phyloP scores from a whole-genome alignment of 1,140 invertebrate genomes.

The Brachionus angularis region DNA sequence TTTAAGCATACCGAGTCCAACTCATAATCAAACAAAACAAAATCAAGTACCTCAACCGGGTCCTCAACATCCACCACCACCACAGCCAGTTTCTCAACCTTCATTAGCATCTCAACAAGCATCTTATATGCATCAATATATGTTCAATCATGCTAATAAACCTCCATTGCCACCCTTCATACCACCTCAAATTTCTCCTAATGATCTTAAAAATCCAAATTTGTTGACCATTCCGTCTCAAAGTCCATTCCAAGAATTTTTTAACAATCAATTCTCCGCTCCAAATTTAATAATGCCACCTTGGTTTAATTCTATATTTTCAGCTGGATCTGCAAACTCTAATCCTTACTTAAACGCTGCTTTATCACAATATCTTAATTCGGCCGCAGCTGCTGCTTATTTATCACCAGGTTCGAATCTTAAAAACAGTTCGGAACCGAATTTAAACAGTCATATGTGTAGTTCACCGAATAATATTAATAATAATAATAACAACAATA shows the following conservation, averaged over 20 bases:
- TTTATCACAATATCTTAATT: constrained; percentile 34
- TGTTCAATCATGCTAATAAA: neutral
- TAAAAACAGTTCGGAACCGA: neutral
- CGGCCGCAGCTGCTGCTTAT: neutral
- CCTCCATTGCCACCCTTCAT: neutral
- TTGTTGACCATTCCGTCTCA: neutral
- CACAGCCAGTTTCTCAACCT: constrained; percentile 15
- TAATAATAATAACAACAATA: no score
- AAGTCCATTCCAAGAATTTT: no score
- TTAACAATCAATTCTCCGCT: no score
- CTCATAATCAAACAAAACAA: neutral
- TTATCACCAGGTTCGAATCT: constrained; percentile 22
- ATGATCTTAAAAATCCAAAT: constrained; percentile 1
- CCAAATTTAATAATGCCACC: constrained; percentile 14
- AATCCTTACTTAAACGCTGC: constrained; percentile 33
- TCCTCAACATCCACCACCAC: constrained; percentile 1
- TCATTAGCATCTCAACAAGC: neutral
- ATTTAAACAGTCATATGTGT: neutral
- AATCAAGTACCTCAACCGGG: no score
- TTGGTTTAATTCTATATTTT: constrained; percentile 32
- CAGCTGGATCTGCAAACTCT: neutral
- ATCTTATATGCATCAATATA: constrained; percentile 9
- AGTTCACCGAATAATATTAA: neutral
- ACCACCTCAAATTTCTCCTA: neutral
- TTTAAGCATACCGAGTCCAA: no score